Conservation (phyloP, 1,140 invertebrate genomes). For the Cardiocondyla obscurior region DNA sequence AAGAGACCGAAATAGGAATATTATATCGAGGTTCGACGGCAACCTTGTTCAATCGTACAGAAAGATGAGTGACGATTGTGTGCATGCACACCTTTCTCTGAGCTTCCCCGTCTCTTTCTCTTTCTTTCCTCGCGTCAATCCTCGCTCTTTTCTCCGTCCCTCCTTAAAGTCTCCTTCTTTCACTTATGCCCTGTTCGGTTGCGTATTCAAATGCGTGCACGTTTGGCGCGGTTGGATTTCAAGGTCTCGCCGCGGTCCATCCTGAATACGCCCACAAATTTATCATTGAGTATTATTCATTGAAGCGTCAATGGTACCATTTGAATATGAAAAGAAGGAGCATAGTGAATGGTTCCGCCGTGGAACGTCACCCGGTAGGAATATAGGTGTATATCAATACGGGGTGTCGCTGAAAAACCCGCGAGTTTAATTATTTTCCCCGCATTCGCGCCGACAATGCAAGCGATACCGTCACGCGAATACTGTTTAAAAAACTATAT, state of each 20-base stretch:
- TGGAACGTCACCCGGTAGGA: constrained; percentile 63
- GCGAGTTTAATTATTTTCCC: background rate
- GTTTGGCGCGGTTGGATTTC: constrained; percentile 80
- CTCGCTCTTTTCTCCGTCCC: background rate
- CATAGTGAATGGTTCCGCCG: constrained; percentile 75
- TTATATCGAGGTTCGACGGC: constrained; percentile 68
- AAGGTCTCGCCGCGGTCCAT: constrained; percentile 79
- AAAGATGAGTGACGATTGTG: constrained; percentile 38
- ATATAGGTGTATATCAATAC: constrained; percentile 29
- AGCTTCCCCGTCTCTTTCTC: background rate
- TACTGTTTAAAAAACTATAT: background rate
- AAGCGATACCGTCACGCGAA: background rate
- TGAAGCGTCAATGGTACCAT: constrained; percentile 83
- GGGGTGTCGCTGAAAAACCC: constrained; percentile 29
- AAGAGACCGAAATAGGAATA: constrained; percentile 54
- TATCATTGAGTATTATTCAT: constrained; percentile 85
- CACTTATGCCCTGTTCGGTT: constrained; percentile 47
- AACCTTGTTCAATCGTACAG: constrained; percentile 40
- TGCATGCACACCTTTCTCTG: constrained; percentile 45
- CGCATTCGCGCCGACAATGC: background rate
- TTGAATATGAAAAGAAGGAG: constrained; percentile 84
- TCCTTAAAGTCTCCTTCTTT: constrained; percentile 14
- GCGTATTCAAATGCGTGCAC: constrained; percentile 71
- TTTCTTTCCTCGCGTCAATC: background rate
- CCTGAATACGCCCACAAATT: constrained; percentile 84